A percentile compares a stretch with the other conserved stretches of the same genome.
phyloP scores from a whole-genome alignment of 2,888 invertebrate species.

The Apoderus coryli region DNA sequence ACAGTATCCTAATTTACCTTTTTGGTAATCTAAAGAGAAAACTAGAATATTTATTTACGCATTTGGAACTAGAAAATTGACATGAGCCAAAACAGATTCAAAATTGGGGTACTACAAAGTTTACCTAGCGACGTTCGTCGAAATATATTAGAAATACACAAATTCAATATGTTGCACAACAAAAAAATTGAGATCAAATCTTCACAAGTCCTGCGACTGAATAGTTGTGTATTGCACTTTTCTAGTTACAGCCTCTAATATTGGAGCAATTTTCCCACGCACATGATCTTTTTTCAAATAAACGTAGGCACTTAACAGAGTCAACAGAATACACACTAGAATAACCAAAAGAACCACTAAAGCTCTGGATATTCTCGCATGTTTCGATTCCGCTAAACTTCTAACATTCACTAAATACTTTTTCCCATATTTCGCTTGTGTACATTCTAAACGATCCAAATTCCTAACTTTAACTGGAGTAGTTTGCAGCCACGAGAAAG shows the following conservation, averaged over 20 bases:
- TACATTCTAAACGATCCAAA: conserved; percentile 40
- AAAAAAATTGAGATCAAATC: too few relatives aligned
- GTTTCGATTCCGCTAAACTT: conserved; percentile 25
- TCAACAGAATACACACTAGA: conserved; percentile 39
- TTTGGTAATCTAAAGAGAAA: too few relatives aligned
- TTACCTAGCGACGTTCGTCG: too few relatives aligned
- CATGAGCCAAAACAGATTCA: too few relatives aligned
- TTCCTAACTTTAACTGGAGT: conserved; percentile 47
- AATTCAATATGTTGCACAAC: too few relatives aligned
- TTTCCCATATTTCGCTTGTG: conserved; percentile 24
- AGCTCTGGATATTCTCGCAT: conserved; percentile 28
- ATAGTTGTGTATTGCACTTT: conserved; percentile 63
- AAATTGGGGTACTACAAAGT: too few relatives aligned
- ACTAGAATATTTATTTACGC: too few relatives aligned
- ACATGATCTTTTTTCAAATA: conserved; percentile 47
- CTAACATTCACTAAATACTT: conserved; percentile 26
- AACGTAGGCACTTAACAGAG: conserved; percentile 40
- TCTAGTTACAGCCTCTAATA: conserved; percentile 48
- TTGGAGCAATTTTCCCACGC: conserved; percentile 41
- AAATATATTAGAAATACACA: too few relatives aligned
- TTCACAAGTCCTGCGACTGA: conserved; percentile 31
- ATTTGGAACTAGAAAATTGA: too few relatives aligned
- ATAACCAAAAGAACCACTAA: conserved; percentile 37
- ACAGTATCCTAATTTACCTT: too few relatives aligned
- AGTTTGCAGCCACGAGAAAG: conserved; percentile 46